Base-by-base conservation (phyloP, 1,140 invertebrate genomes). In the Harpegnathos saltator region DNA sequence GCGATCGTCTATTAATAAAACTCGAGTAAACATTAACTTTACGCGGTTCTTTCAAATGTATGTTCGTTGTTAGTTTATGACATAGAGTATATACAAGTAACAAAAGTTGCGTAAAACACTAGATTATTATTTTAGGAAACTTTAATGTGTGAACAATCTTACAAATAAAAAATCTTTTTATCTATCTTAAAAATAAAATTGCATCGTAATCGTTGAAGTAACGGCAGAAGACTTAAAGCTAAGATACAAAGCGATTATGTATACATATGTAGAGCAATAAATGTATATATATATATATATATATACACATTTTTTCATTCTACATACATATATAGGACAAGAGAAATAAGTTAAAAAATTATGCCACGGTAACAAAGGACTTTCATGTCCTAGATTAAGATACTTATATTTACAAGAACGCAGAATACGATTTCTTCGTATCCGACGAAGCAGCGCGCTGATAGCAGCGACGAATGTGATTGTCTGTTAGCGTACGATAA, bases 281-380 rank as follows among this genome's bases (percentile, higher is more conserved):
- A 44, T 44, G 38, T 44, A 44, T 44, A 44, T 44, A 44, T 44
- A 44, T 44, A 44, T 44, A 44, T 44, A 44, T 44, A 44, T 44
- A 44, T 44, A 44, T 9, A 44, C 9, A 44, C 7, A 5, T 44
- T 9, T 44, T 44, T 44, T 44, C 38, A 9, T 44, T 44, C 38
- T 44, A 44, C 9, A 44, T 44, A 44, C 38, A 9, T 44, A 29
- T 44, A 29, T 78, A 68, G 17, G 1, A 33, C 48, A 52, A 78
- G n/a, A 48, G 15, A 22, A 80, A 80, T 80, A 80, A 80, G 24
- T 80, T 80, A 80, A 58, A 65, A 71, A 80, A 19, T 71, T 71
- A 80, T 80, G 52, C 65, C 65, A 80, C 75, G 66, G 65, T 80
- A 80, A 78, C 63, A n/a, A 52, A 80, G 52, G 3, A 48, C 9